Base-by-base conservation (phyloP, 2,113 vertebrate genomes). In the Ctenomys sociabilis region DNA sequence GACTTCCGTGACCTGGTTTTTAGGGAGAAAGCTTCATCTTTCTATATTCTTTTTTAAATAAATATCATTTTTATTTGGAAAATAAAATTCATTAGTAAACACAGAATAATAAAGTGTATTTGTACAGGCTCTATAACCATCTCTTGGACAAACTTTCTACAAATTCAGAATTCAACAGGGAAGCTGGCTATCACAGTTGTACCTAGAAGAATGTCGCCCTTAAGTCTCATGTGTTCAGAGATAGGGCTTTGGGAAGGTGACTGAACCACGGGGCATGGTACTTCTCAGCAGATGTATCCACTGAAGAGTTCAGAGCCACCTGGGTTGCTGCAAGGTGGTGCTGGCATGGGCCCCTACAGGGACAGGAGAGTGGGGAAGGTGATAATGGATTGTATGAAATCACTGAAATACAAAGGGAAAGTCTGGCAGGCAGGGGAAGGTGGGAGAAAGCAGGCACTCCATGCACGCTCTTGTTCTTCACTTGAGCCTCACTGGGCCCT, bases 61-160 rank as follows among this genome's bases (percentile, higher is more conserved):
- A 61, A 43, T 8, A 22, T 72, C 82, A 78, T 70, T 82, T 83
- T 81, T 49, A 80, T 70, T 90, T 70, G 40, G 43, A 90, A 93
- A 90, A 80, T 72, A 83, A 88, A 94, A 88, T n/a, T 90, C 57
- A 92, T 88, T 91, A 88, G 72, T 45, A 92, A 66, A 66, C 22
- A 81, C 8, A 90, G 90, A 84, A 95, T 5, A 63, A 96, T 92
- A 93, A 11, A 63, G 28, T 24, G 21, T 6, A 14, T 54, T 8
- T 88, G 54, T 8, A 81, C 35, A 19, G 10, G 68, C 49, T 92
- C 45, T 73, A 1, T 11, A 49, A 49, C 68, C 22, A 21, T 77
- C 92, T 90, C 77, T 82, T 12, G 1, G 57, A 70, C 83, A 85
- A 73, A 90, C 43, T 59, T 95, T 8, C 61, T 21, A 85, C 77